phyloP scores from a whole-genome alignment of 2,797 vertebrate species.

The Aselliscus stoliczkanus region DNA sequence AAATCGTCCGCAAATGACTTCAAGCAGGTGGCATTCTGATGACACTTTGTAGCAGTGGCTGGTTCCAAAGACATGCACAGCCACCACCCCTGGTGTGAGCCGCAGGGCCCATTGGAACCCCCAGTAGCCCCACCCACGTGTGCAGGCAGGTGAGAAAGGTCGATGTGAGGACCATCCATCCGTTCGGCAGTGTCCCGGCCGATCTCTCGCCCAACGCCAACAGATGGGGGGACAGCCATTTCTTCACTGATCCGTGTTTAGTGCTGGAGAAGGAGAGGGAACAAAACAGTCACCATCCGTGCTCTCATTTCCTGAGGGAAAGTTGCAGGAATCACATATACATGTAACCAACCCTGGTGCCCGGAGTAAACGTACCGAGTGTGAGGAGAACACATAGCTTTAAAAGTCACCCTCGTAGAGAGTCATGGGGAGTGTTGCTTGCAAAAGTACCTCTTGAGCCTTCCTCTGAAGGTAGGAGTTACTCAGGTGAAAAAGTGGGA shows the following conservation, averaged over 20 bases:
- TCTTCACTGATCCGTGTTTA: fast-evolving
- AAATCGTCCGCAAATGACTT: neutral
- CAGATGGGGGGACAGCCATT: fast-evolving
- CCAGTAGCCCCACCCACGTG: fast-evolving
- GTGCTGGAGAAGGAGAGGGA: too few species aligned
- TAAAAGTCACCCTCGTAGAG: neutral
- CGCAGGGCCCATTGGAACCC: fast-evolving
- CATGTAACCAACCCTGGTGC: neutral
- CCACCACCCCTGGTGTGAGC: fast-evolving
- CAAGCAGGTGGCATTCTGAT: fast-evolving
- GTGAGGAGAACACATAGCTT: fast-evolving
- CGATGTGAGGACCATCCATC: neutral
- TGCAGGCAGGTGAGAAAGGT: too few species aligned
- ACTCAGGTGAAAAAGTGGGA: fast-evolving
- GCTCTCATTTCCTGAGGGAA: neutral
- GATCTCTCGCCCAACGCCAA: fast-evolving
- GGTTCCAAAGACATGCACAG: neutral
- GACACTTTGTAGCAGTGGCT: neutral
- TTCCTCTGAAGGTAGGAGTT: neutral
- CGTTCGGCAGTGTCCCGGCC: fast-evolving
- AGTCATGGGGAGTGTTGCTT: neutral
- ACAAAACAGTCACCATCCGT: fast-evolving
- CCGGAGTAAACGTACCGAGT: fast-evolving
- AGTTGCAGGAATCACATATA: fast-evolving
- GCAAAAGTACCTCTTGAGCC: neutral